Conservation (phyloP, 1,140 invertebrate species). For the Venturia canescens region DNA sequence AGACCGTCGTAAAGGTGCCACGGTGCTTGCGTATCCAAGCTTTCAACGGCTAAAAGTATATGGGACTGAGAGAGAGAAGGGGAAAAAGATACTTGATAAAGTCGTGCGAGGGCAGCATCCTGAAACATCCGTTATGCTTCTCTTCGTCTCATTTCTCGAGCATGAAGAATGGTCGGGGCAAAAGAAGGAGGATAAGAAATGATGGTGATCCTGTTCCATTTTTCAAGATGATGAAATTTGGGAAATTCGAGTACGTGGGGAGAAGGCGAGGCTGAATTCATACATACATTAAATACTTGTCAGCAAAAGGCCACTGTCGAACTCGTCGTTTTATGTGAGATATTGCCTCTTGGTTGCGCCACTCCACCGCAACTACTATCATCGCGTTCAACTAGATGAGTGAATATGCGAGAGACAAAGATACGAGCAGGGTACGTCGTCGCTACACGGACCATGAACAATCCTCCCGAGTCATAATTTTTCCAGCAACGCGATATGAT, state of each 20-base stretch:
- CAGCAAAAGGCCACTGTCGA: no score
- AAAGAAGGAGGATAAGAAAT: neutral
- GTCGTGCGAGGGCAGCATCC: neutral
- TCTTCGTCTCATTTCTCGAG: conserved; percentile 26
- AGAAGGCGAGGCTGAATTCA: no score
- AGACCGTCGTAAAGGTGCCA: conserved; percentile 63
- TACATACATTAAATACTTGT: neutral
- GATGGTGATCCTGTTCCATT: conserved; percentile 10
- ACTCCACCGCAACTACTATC: neutral
- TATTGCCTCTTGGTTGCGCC: neutral
- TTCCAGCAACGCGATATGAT: neutral
- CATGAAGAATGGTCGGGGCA: conserved; percentile 26
- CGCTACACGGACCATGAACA: neutral
- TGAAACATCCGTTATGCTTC: conserved; percentile 42
- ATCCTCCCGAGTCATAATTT: conserved; percentile 28
- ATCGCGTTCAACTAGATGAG: no score
- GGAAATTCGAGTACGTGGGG: neutral
- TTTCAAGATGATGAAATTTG: conserved; percentile 42
- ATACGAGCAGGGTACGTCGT: neutral
- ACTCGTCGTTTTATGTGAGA: neutral
- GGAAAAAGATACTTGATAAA: conserved; percentile 44
- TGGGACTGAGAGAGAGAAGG: conserved; percentile 25
- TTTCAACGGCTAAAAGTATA: conserved; percentile 46
- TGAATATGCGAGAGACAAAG: neutral
- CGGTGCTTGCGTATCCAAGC: conserved; percentile 49